Evolutionary conservation across 2,113 vertebrate genomes (phyloP), one percentile per base, ranked within the genome.

Genomic region (Macquaria australasica): DNA sequence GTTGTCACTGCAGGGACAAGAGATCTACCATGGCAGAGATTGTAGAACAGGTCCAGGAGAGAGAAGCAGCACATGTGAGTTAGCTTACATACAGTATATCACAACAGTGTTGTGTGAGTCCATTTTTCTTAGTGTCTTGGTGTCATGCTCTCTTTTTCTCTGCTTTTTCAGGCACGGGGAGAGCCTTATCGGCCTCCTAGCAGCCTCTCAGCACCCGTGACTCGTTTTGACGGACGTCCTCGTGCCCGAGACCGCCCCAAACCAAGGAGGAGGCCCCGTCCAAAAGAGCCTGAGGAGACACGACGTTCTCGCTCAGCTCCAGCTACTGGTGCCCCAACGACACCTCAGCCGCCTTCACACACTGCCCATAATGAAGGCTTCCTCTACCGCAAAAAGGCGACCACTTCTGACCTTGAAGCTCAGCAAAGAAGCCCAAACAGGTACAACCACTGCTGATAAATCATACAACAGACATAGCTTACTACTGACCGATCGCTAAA

Each of bases 11-110:
- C 89, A 96, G 95, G 75, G 88, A 90, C 70, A 99, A 97, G 93
- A 97, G 96, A 91, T 95, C 96, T 63, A 98, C 98, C 0, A 95
- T 99, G 93, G 97, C 97, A 6, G 98, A 99, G 85, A 98, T 99
- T 62, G 98, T 99, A 74, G 98, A 99, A 86, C 98, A 99, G 91
- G 96, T 96, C 50, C 97, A 99, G 90, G 98, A 99, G 91, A 97
- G 97, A 94, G 98, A 98, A 88, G 96, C 97, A 63, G 93, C 94
- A 77, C 39, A 85, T 62, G 95, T 96, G 84, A 94, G 93, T 84
- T 43, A 45, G 31, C 34, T 73, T 16, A 15, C 6, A 48, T 62
- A 11, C 15, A 43, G 18, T 51, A 4, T 11, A 59, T 39, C 0
- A 23, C 34, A 31, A 25, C n/a, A 0, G 0, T 31, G 63, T 67